Base-by-base conservation (phyloP, 2,113 vertebrate species). In the Ictalurus furcatus region DNA sequence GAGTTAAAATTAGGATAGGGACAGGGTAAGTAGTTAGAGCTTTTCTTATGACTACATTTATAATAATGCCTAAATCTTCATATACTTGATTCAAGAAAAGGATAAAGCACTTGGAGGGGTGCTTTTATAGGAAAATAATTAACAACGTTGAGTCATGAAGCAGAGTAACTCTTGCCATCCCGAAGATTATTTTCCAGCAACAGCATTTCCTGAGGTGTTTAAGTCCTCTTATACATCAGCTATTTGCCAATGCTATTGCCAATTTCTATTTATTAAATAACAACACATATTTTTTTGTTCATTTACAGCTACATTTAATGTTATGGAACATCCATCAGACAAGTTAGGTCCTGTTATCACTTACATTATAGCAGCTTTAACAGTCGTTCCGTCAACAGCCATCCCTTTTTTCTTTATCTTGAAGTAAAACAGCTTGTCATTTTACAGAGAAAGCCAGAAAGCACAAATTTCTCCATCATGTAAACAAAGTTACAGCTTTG, bases 121-220 rank as follows among this genome's bases (percentile, higher is more conserved):
- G 80, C 30, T 37, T 28, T 81, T 81, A 34, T 82, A 82, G 79
- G n/a, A 37, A 82, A 21, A 34, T 59, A 58, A 82, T 82, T 59
- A 82, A 37, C 17, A 23, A 59, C 2, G 1, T 82, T 7, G 14
- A 56, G 6, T 5, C 4, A 8, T n/a, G 48, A 79, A 16, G 13
- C 23, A 2, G 25, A 79, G 16, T 44, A 13, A 21, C 74, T 78
- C 12, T 14, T 54, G 54, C 44, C 25, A 13, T 4, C 11, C 11
- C 6, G 12, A 16, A 6, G 44, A 79, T 79, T 52, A 28, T 79
- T 52, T 28, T 79, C 6, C 44, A 78, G 48, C 21, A 52, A 52
- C 74, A 13, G 44, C 40, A 78, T 2, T 6, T 73, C 14, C 69
- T 52, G 48, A 19, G 69, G 16, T 37, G 69, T 73, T 71, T 69